A percentile compares a stretch with the other conserved stretches of the same genome.
Conservation (phyloP, 2,113 vertebrate species). For the Anoplopoma fimbria region DNA sequence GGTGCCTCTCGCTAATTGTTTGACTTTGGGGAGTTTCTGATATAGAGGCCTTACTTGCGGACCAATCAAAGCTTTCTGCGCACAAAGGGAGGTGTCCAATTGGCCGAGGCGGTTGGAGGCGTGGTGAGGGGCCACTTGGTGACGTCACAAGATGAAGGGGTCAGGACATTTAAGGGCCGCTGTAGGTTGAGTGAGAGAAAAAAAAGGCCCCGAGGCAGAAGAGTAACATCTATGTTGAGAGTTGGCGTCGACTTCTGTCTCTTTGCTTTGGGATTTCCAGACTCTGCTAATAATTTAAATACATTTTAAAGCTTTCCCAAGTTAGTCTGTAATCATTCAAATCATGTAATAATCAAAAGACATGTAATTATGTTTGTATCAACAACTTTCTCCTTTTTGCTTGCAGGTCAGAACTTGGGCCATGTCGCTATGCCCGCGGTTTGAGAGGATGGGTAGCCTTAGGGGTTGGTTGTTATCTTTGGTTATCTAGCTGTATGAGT, state of each 20-base stretch:
- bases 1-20: conserved; percentile 54
- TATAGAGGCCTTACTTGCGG: conserved; percentile 13
- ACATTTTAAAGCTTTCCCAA: neutral
- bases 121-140: conserved; percentile 39
- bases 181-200: conserved; percentile 5
- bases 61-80: conserved; percentile 53
- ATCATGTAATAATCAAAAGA: neutral
- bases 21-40: conserved; percentile 54
- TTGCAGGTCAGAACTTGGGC: conserved; percentile 72
- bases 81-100: conserved; percentile 52
- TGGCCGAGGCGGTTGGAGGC: conserved; percentile 52
- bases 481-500: conserved; percentile 99
- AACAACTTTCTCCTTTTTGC: conserved; percentile 59
- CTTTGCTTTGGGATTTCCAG: neutral
- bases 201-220: conserved; percentile 29
- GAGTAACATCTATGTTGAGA: conserved; percentile 30
- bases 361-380: conserved; percentile 16
- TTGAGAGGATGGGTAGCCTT: conserved; percentile 85
- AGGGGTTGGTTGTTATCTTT: conserved; percentile 95
- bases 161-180: conserved; percentile 53
- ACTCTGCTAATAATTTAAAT: neutral
- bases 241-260: neutral
- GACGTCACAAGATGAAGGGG: conserved; percentile 57
- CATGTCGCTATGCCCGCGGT: conserved; percentile 45
- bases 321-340: conserved; percentile 8